Percentiles rank a stretch among this genome's conserved stretches.
Evolutionary conservation across 2,113 vertebrate species (phyloP).

Genomic region (Macroglossus sobrinus): DNA sequence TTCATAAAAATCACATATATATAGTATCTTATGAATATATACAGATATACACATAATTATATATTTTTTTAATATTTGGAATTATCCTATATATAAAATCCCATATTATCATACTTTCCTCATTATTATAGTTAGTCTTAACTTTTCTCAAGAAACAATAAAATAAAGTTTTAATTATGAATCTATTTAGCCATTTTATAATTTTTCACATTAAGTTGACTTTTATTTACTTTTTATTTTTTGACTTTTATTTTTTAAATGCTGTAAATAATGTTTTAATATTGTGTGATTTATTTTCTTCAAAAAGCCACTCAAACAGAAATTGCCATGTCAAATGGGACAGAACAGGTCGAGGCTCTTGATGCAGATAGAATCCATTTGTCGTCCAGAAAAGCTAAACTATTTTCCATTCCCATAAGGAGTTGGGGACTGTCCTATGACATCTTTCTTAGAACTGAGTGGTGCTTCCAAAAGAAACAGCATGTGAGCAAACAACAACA

Average conservation of each 20-base stretch:
- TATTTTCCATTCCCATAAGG: background rate
- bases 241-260: background rate
- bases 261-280: background rate
- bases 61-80: background rate
- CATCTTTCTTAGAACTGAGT: background rate
- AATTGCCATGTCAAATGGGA: background rate
- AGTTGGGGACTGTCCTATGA: background rate
- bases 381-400: background rate
- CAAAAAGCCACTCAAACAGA: background rate
- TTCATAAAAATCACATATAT: background rate
- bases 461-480: background rate
- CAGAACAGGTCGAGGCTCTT: background rate
- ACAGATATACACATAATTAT: background rate
- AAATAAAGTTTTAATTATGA: background rate
- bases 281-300: background rate
- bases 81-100: background rate
- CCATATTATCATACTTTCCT: background rate
- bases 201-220: background rate
- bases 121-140: background rate
- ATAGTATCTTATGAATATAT: background rate
- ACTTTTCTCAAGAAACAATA: background rate
- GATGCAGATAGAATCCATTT: background rate
- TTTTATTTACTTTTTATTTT: too few relatives aligned
- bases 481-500: background rate
- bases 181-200: background rate